Percentiles rank a stretch among this genome's conserved stretches.
phyloP scores from a whole-genome alignment of 2,797 vertebrate species.

The Allobates femoralis region DNA sequence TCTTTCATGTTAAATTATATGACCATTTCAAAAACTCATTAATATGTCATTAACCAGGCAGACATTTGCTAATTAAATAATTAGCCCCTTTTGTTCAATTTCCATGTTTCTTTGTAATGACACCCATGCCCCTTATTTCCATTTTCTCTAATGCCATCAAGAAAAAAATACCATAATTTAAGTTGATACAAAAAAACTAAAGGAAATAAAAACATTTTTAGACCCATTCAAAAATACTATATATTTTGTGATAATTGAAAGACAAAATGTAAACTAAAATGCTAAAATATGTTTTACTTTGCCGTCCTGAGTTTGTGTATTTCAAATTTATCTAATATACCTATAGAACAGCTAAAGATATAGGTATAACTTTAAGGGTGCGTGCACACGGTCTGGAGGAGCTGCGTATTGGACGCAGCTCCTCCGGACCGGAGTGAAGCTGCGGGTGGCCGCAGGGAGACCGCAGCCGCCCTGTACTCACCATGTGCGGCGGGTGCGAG shows the following conservation, averaged over 20 bases:
- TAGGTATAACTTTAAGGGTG: no score
- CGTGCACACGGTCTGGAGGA: no score
- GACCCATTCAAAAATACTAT: background rate
- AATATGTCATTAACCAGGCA: conserved; percentile 87
- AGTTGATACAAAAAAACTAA: conserved; percentile 28
- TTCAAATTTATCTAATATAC: no score
- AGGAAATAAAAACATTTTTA: background rate
- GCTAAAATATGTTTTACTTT: background rate
- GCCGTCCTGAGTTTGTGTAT: no score
- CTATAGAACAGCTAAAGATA: no score
- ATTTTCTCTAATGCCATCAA: conserved; percentile 67
- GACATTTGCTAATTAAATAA: conserved; percentile 88
- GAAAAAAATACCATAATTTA: conserved; percentile 53
- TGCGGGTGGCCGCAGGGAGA: no score
- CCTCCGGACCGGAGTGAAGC: no score
- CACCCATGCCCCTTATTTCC: conserved; percentile 65
- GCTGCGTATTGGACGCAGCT: no score
- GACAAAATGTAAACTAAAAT: background rate
- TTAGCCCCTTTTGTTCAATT: conserved; percentile 82
- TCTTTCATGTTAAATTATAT: conserved; percentile 86
- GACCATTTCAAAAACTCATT: conserved; percentile 87
- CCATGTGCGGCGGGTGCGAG: no score
- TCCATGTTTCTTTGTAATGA: conserved; percentile 79
- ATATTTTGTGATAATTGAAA: background rate
- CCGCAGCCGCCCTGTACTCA: no score